Conservation (phyloP, 2,113 vertebrate species). For the Scalopus aquaticus region DNA sequence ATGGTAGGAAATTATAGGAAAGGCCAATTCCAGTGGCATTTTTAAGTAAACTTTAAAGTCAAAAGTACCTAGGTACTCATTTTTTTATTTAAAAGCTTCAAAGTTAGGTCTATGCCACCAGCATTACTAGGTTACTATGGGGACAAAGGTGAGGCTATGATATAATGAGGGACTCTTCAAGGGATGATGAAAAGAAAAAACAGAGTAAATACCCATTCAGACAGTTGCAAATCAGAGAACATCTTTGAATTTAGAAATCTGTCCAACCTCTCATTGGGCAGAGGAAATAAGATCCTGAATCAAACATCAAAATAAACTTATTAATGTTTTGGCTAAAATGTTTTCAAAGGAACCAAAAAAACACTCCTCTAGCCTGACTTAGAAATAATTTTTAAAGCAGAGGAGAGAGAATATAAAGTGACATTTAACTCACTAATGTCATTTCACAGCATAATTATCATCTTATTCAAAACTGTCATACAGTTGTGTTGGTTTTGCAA, state of each 20-base stretch:
- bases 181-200: conserved; percentile 52
- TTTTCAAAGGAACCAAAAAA: neutral
- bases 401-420: conserved; percentile 68
- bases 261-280: conserved; percentile 62
- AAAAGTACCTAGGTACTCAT: conserved; percentile 72
- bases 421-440: conserved; percentile 58
- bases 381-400: conserved; percentile 68
- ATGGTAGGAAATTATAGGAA: conserved; percentile 67
- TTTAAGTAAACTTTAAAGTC: conserved; percentile 60
- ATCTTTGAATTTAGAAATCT: conserved; percentile 2
- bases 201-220: conserved; percentile 55
- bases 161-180: conserved; percentile 69
- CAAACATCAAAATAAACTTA: conserved; percentile 65
- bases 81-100: conserved; percentile 71
- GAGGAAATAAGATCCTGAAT: conserved; percentile 64
- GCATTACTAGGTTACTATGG: conserved; percentile 73
- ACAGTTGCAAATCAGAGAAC: conserved; percentile 24
- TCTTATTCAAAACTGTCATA: conserved; percentile 71
- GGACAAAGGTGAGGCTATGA: conserved; percentile 77
- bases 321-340: conserved; percentile 53
- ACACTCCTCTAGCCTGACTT: conserved; percentile 54
- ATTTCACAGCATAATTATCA: conserved; percentile 70
- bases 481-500: conserved; percentile 63
- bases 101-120: conserved; percentile 76
- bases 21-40: conserved; percentile 56